These are phyloP conservation scores for Hemicrepidius hirtus DNA, from an alignment of 2,888 invertebrate species.

Conservation along the genomic window DNA sequence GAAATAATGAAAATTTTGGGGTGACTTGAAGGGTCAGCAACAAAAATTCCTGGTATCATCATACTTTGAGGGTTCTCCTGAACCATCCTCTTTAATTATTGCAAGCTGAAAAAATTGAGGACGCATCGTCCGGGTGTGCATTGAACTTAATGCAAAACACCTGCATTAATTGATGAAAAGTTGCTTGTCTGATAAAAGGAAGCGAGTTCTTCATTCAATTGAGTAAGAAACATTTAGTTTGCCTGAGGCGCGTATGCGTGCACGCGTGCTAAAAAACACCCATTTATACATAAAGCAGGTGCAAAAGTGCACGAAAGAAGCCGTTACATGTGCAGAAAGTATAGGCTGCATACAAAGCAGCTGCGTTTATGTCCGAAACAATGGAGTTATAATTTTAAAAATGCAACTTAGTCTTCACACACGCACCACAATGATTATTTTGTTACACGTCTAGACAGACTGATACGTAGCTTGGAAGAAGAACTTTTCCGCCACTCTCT, in stretches of 20 bases:
- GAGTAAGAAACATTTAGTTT: not conserved
- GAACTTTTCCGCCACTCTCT: not conserved
- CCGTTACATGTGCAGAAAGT: conserved; percentile 43
- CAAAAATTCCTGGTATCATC: too few relatives aligned
- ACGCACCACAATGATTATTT: not conserved
- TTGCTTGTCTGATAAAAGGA: conserved; percentile 11
- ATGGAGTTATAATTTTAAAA: conserved; percentile 26
- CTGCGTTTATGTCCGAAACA: conserved; percentile 27
- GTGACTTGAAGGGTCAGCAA: too few relatives aligned
- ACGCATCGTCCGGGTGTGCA: conserved; percentile 17
- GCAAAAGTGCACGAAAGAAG: conserved; percentile 43
- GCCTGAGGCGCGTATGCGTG: conserved; percentile 5
- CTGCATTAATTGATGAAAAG: conserved; percentile 38
- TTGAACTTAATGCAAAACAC: conserved; percentile 10
- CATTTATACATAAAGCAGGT: conserved; percentile 37
- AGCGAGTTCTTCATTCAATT: conserved; percentile 7
- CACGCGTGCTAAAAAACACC: conserved; percentile 26
- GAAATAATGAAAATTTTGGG: too few relatives aligned
- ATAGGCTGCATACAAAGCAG: conserved; percentile 41
- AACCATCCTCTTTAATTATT: too few relatives aligned
- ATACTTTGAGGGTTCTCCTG: too few relatives aligned
- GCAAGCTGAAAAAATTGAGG: not conserved
- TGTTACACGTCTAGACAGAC: conserved; percentile 16
- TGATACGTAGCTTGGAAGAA: not conserved
- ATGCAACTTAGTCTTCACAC: conserved; percentile 6